Percentiles rank a stretch among this genome's conserved stretches.
Evolutionary conservation across 2,888 invertebrate species (phyloP).

Genomic region (Habroteleia sp.): DNA sequence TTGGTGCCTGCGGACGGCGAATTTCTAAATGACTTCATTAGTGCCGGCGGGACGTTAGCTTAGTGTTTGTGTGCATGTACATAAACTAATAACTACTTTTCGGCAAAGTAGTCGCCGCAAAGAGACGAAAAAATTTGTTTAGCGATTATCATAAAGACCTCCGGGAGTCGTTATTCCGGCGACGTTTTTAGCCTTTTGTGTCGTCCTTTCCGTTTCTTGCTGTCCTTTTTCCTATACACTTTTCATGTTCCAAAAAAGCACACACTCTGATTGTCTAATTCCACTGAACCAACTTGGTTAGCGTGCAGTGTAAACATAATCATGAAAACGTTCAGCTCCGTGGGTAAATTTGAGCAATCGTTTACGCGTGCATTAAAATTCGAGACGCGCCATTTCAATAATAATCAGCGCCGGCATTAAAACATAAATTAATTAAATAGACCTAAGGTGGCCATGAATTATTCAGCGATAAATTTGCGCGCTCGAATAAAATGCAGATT

Average conservation of each 20-base stretch:
- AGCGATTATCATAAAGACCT: slow-evolving; percentile 36
- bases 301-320: slow-evolving; percentile 27
- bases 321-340: neutral
- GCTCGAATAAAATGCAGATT: slow-evolving; percentile 29
- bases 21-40: slow-evolving; percentile 36
- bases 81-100: slow-evolving; percentile 34
- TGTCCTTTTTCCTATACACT: slow-evolving; percentile 3
- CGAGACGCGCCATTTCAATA: slow-evolving; percentile 24
- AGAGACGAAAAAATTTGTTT: slow-evolving; percentile 1
- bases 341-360: slow-evolving; percentile 14
- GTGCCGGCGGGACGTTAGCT: neutral
- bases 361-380: slow-evolving; percentile 20
- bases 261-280: slow-evolving; percentile 40
- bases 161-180: neutral
- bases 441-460: slow-evolving; percentile 37
- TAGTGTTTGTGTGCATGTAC: too few relatives aligned
- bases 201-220: neutral
- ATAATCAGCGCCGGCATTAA: slow-evolving; percentile 24
- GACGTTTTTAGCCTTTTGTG: neutral
- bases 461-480: slow-evolving; percentile 31
- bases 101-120: slow-evolving; percentile 4
- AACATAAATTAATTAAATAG: slow-evolving; percentile 50
- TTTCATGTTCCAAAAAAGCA: slow-evolving; percentile 7
- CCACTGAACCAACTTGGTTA: slow-evolving; percentile 18
- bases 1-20: neutral